Evolutionary conservation across 2,888 invertebrate genomes (phyloP), one percentile per base, ranked within the genome.

Genomic region (Drosophila falleni): DNA sequence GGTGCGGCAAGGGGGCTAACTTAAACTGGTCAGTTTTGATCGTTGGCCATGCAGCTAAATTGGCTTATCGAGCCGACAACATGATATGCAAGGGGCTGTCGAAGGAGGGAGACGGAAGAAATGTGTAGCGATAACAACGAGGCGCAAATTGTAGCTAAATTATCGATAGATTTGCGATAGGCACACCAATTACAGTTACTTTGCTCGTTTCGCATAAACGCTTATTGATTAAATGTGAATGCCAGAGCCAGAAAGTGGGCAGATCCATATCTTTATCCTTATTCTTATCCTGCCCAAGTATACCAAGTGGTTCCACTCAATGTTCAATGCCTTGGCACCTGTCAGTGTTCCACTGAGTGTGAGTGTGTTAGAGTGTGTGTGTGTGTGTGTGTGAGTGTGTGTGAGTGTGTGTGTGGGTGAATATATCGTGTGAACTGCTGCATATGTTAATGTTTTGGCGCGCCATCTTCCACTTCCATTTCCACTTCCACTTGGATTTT

Each of bases 361-460:
- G 44, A 39, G 41, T 35, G 50, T 8, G 61, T 53, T 26, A 51
- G 59, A 31, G 53, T 9, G 69, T 56, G 65, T 55, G 67, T 58
- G 82, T 72, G 67, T 44, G 68, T 58, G 58, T 60, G 65, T 55
- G 47, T 16, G 44, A 39, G 41, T 35, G 50, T 8, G 61, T 53
- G 31, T 54, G 59, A 31, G 53, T 9, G 69, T 56, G 65, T 55
- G 67, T 58, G 82, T 72, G 67, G 64, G 72, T 73, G 78, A 70
- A 81, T 78, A 79, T 89, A 89, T 87, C 86, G 86, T 89, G 86
- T 87, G 89, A 86, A 86, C 78, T 55, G 69, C 82, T 80, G 88
- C 86, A 86, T 89, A 86, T 86, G 86, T 85, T 86, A 85, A 87
- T 87, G 82, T 71, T 81, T 81, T 80, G 72, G 63, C 69, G 58